Evolutionary conservation across 2,113 vertebrate genomes (phyloP).

Genomic region (Tragulus kanchil): DNA sequence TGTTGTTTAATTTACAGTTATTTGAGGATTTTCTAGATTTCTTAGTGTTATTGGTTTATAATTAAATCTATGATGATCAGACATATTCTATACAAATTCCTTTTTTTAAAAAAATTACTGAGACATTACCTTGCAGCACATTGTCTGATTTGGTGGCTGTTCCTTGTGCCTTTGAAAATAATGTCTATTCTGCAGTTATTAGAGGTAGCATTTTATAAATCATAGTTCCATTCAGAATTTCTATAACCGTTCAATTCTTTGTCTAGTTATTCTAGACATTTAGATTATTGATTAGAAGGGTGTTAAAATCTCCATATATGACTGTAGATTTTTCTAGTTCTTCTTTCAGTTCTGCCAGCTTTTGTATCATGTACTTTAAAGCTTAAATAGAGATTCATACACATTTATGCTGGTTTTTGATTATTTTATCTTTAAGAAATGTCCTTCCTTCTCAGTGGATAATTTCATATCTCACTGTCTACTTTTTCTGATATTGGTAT

Average conservation of each 20-base stretch:
- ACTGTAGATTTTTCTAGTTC: neutral
- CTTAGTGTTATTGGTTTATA: constrained; percentile 4
- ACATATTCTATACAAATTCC: neutral
- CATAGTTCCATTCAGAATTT: neutral
- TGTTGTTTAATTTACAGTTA: neutral
- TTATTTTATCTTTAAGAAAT: neutral
- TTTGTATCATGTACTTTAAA: constrained; percentile 5
- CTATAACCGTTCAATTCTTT: neutral
- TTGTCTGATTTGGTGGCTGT: neutral
- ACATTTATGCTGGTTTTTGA: neutral
- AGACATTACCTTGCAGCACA: neutral
- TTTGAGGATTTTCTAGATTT: neutral
- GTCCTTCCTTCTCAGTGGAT: neutral
- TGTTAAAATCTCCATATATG: neutral
- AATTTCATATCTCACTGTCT: neutral
- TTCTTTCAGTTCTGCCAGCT: neutral
- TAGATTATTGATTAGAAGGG: neutral
- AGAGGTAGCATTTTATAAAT: neutral
- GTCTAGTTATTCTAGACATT: neutral
- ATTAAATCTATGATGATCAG: neutral
- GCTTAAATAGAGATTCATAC: neutral
- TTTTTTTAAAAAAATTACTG: neutral
- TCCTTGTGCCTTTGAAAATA: neutral
- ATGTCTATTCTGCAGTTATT: neutral
- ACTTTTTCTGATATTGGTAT: neutral